phyloP scores from a whole-genome alignment of 1,140 invertebrate species.

The Lordiphosa stackelbergi region DNA sequence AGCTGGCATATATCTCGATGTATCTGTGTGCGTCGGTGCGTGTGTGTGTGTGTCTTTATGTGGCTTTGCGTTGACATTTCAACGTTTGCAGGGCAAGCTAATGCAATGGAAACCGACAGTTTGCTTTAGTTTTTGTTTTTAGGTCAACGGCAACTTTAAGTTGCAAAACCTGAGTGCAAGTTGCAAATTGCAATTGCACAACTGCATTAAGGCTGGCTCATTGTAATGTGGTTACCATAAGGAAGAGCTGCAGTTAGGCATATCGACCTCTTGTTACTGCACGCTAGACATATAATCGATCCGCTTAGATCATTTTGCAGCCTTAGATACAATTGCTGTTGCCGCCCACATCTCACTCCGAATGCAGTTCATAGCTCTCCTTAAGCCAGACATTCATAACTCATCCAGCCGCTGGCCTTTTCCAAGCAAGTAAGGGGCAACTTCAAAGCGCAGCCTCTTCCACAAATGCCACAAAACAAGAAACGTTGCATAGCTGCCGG shows the following conservation, averaged over 20 bases:
- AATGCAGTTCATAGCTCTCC: background rate
- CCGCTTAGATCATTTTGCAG: too few relatives aligned
- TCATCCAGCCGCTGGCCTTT: slow-evolving; percentile 29
- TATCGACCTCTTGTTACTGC: too few relatives aligned
- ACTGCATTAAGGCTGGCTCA: too few relatives aligned
- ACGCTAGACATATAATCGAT: too few relatives aligned
- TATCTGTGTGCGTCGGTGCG: slow-evolving; percentile 21
- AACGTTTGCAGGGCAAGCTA: slow-evolving; percentile 28
- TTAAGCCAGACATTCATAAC: slow-evolving; percentile 3
- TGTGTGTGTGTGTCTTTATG: slow-evolving; percentile 32
- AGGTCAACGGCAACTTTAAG: background rate
- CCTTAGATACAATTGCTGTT: too few relatives aligned
- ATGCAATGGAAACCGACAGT: slow-evolving; percentile 44
- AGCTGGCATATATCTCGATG: slow-evolving; percentile 27
- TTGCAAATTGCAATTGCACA: too few relatives aligned
- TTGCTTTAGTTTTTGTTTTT: slow-evolving; percentile 22
- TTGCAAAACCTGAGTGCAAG: too few relatives aligned
- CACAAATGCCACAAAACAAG: slow-evolving; percentile 23
- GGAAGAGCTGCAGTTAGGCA: too few relatives aligned
- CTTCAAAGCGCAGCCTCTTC: slow-evolving; percentile 41
- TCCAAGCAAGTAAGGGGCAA: slow-evolving; percentile 30
- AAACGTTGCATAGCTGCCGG: slow-evolving; percentile 35
- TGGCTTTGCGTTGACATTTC: slow-evolving; percentile 50
- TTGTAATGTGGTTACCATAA: too few relatives aligned
- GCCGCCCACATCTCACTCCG: too few relatives aligned